phyloP scores from a whole-genome alignment of 2,113 vertebrate genomes.

The Oreochromis tanganicae region DNA sequence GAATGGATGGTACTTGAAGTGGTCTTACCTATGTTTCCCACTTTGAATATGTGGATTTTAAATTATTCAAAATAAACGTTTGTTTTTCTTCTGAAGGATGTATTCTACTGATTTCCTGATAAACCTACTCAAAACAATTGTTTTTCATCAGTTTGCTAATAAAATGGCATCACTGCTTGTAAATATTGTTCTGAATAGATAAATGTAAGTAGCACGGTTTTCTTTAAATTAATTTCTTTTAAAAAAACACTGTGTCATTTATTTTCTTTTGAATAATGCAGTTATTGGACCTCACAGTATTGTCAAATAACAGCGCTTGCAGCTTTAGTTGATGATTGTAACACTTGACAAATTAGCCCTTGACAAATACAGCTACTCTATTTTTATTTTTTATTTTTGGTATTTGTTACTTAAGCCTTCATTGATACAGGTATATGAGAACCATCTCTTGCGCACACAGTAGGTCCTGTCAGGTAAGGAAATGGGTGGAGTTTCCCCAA shows the following conservation, averaged over 20 bases:
- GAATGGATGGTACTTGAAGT: neutral
- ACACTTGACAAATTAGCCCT: neutral
- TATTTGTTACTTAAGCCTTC: neutral
- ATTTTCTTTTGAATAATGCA: neutral
- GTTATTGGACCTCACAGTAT: neutral
- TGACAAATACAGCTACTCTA: neutral
- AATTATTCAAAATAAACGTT: constrained; percentile 42
- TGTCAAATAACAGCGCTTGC: neutral
- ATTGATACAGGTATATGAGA: neutral
- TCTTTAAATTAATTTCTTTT: neutral
- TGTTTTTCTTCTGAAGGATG: neutral
- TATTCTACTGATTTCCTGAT: neutral
- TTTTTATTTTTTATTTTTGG: neutral
- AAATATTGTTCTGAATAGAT: neutral
- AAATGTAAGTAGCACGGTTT: neutral
- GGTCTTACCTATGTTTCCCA: neutral
- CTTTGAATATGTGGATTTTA: neutral
- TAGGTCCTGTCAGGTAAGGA: constrained; percentile 52
- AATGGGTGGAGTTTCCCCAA: constrained; percentile 54
- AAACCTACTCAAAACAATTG: neutral
- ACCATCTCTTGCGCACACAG: neutral
- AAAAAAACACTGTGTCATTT: neutral
- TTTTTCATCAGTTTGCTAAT: neutral
- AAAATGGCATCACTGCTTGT: neutral
- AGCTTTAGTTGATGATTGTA: neutral